A percentile compares a stretch with the other conserved stretches of the same genome.
These are phyloP conservation scores for Cercopithecus mona DNA, from an alignment of 2,113 vertebrate species.

Conservation along the genomic window DNA sequence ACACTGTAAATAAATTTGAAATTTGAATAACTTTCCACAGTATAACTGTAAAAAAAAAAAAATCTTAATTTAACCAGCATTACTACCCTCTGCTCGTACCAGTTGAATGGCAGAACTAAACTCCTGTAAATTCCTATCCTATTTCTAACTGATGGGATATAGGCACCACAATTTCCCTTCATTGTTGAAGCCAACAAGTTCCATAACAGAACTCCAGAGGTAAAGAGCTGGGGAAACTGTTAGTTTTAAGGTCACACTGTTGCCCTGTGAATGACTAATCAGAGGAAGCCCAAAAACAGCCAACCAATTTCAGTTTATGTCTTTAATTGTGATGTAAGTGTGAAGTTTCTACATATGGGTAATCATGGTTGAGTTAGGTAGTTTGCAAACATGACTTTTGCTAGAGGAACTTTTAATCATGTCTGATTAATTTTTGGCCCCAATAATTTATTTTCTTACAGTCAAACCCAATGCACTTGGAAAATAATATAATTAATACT, in stretches of 20 bases:
- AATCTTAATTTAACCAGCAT: not conserved
- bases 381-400: conserved; percentile 8
- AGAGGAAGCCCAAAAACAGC: not conserved
- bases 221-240: not conserved
- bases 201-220: not conserved
- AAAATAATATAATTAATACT: not conserved
- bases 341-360: not conserved
- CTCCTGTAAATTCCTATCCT: not conserved
- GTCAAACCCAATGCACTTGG: not conserved
- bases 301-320: not conserved
- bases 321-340: not conserved
- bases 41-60: not conserved
- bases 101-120: not conserved
- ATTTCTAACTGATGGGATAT: not conserved
- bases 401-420: not conserved
- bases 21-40: not conserved
- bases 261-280: not conserved
- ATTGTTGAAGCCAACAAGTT: not conserved
- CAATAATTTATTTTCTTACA: conserved; percentile 20
- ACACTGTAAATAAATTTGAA: not conserved
- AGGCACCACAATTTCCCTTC: not conserved
- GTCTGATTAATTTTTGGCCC: conserved; percentile 8
- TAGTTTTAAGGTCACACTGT: not conserved
- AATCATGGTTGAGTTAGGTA: not conserved
- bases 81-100: not conserved